These are phyloP conservation scores for Trachymyrmex septentrionalis DNA, from an alignment of 1,140 invertebrate species.

Conservation along the genomic window DNA sequence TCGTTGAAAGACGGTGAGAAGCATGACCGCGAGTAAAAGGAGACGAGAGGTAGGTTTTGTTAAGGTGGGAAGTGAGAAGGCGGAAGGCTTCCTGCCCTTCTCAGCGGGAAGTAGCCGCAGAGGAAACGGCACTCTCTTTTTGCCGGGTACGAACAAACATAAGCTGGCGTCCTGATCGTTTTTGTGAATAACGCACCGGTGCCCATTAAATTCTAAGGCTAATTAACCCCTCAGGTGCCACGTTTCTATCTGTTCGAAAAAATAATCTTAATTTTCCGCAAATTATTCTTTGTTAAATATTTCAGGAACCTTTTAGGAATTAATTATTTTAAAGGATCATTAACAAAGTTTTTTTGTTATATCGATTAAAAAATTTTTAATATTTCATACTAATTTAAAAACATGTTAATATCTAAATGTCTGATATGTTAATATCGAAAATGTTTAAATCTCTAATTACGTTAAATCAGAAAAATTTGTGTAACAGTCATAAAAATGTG, in stretches of 20 bases:
- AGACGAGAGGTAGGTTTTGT: conserved; percentile 62
- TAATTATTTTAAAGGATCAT: background rate
- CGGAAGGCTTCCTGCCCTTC: conserved; percentile 71
- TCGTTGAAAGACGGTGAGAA: conserved; percentile 46
- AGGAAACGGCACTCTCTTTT: conserved; percentile 30
- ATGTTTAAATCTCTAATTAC: background rate
- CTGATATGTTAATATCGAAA: no score
- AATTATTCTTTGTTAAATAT: background rate
- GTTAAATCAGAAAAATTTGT: background rate
- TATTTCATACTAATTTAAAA: background rate
- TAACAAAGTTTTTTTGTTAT: background rate
- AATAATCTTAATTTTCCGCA: background rate
- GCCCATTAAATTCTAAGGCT: background rate
- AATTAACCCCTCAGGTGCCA: background rate
- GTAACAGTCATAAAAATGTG: background rate
- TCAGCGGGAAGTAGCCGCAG: conserved; percentile 29
- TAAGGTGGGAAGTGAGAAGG: conserved; percentile 41
- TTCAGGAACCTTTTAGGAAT: background rate
- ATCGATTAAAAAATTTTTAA: background rate
- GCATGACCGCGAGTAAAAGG: conserved; percentile 27
- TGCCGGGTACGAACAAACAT: background rate
- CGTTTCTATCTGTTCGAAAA: background rate
- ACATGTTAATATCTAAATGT: background rate
- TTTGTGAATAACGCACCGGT: background rate
- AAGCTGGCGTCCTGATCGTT: background rate